These are phyloP conservation scores for Argya squamiceps DNA, from an alignment of 2,797 vertebrate genomes.

Conservation along the genomic window DNA sequence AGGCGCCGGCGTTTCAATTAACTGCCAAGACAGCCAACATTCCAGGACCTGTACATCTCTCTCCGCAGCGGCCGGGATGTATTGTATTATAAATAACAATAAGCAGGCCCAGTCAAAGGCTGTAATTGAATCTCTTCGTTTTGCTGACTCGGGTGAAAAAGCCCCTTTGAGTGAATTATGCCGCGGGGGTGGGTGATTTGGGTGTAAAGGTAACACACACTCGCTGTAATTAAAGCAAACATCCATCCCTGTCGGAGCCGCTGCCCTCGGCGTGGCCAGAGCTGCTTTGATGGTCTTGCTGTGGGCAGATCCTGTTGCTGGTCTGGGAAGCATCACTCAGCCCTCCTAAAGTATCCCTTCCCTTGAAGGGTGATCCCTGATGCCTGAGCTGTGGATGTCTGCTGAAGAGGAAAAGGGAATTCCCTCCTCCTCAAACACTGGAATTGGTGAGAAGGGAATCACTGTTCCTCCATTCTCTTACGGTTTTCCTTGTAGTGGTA, in stretches of 20 bases:
- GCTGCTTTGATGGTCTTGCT: background rate
- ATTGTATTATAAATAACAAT: slow-evolving; percentile 73
- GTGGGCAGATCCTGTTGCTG: background rate
- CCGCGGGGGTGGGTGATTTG: slow-evolving; percentile 3
- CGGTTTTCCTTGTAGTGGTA: rapidly evolving
- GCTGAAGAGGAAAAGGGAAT: background rate
- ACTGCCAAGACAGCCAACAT: background rate
- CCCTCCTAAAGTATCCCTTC: background rate
- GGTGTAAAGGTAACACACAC: background rate
- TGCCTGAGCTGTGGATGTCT: background rate
- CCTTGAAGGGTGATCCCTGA: background rate
- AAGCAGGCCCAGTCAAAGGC: slow-evolving; percentile 57
- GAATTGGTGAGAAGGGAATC: rapidly evolving
- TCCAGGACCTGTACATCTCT: slow-evolving; percentile 35
- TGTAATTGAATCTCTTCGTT: slow-evolving; percentile 73
- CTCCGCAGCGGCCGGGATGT: background rate
- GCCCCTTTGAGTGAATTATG: slow-evolving; percentile 48
- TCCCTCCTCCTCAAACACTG: background rate
- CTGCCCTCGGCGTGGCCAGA: background rate
- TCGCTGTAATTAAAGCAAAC: background rate
- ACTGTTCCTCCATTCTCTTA: rapidly evolving
- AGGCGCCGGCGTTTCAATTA: slow-evolving; percentile 43
- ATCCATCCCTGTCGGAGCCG: rapidly evolving
- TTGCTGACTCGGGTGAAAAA: slow-evolving; percentile 64
- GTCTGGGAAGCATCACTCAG: background rate